A percentile compares a stretch with the other conserved stretches of the same genome.
phyloP scores from a whole-genome alignment of 2,888 invertebrate species.

The Drosophila melanosoma region DNA sequence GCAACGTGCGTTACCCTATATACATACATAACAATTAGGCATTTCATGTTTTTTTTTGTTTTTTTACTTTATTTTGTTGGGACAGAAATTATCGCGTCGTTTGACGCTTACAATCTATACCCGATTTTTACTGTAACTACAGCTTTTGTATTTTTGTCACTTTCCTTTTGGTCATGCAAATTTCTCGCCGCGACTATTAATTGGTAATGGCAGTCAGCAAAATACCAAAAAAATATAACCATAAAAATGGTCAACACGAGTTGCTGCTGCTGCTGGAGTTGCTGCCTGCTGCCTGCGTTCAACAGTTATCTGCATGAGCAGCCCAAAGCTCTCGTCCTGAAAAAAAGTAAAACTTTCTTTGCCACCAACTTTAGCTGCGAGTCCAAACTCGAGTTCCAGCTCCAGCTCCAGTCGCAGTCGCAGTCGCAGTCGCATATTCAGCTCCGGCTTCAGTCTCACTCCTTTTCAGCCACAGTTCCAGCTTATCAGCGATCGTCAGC shows the following conservation, averaged over 20 bases:
- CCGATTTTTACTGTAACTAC: slow-evolving; percentile 51
- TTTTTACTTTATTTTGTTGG: not conserved
- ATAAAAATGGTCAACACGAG: slow-evolving; percentile 75
- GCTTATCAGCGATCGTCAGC: slow-evolving; percentile 76
- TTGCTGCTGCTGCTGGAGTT: not conserved
- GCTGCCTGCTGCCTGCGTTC: slow-evolving; percentile 19
- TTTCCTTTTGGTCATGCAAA: slow-evolving; percentile 76
- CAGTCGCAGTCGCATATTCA: slow-evolving; percentile 15
- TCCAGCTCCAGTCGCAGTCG: too few species aligned
- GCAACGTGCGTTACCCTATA: slow-evolving; percentile 52
- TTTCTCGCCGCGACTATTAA: slow-evolving; percentile 76
- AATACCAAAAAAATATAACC: slow-evolving; percentile 52
- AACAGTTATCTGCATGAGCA: slow-evolving; percentile 41
- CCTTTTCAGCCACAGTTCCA: slow-evolving; percentile 36
- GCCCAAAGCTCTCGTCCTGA: slow-evolving; percentile 58
- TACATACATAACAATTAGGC: slow-evolving; percentile 77
- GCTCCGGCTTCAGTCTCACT: slow-evolving; percentile 15
- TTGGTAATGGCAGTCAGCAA: slow-evolving; percentile 72
- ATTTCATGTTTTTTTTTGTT: slow-evolving; percentile 49
- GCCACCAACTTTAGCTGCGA: slow-evolving; percentile 29
- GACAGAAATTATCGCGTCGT: slow-evolving; percentile 59
- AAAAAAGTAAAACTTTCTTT: slow-evolving; percentile 64
- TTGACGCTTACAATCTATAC: slow-evolving; percentile 57
- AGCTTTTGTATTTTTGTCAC: slow-evolving; percentile 61
- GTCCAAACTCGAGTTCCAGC: slow-evolving; percentile 40